Evolutionary conservation across 2,113 vertebrate genomes (phyloP).

Genomic region (Martes martes): DNA sequence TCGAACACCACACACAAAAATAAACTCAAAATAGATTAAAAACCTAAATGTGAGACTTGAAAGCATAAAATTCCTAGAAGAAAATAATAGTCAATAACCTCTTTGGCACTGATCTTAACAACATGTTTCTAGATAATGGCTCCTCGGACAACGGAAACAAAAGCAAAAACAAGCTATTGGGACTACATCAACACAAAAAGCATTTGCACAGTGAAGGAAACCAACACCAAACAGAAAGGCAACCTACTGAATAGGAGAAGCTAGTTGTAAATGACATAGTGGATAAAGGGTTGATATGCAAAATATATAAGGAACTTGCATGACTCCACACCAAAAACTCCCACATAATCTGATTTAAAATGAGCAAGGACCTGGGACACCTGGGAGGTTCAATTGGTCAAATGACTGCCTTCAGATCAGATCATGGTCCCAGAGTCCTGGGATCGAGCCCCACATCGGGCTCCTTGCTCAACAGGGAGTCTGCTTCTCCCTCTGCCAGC

Average conservation of each 20-base stretch:
- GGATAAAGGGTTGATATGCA: not conserved
- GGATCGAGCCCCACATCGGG: too few relatives aligned
- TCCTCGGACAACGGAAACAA: not conserved
- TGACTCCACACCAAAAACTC: not conserved
- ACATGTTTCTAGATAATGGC: not conserved
- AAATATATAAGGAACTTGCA: not conserved
- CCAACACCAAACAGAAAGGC: not conserved
- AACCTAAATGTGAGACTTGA: not conserved
- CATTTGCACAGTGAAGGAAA: not conserved
- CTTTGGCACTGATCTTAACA: not conserved
- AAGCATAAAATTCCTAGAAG: not conserved
- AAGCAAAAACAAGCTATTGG: not conserved
- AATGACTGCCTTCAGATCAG: too few relatives aligned
- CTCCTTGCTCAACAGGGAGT: too few relatives aligned
- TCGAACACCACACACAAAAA: not conserved
- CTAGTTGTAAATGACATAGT: not conserved
- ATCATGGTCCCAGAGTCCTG: too few relatives aligned
- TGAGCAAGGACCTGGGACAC: not conserved
- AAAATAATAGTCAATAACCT: not conserved
- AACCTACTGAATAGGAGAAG: not conserved
- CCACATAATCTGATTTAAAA: not conserved
- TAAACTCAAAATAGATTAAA: not conserved
- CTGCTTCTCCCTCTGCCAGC: too few relatives aligned
- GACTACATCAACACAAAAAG: not conserved
- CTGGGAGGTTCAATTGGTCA: too few relatives aligned